A percentile compares a stretch with the other conserved stretches of the same genome.
Evolutionary conservation across 2,797 vertebrate genomes (phyloP).

Genomic region (Bufotes viridis): DNA sequence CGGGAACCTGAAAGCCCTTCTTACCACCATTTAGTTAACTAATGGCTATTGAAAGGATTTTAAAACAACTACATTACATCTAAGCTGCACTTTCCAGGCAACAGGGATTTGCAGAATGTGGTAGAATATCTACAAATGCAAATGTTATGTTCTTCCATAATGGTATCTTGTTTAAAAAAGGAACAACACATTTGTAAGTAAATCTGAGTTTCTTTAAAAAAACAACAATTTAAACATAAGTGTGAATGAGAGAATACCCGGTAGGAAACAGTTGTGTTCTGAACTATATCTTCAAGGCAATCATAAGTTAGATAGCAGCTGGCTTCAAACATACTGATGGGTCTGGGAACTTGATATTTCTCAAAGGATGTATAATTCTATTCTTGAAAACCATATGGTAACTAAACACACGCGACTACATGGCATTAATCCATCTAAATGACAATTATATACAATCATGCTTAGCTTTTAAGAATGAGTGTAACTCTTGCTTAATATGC

Average conservation of each 20-base stretch:
- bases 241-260: conserved; percentile 29
- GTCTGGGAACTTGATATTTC: conserved; percentile 53
- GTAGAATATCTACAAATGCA: background rate
- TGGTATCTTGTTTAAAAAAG: conserved; percentile 11
- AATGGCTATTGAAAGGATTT: conserved; percentile 18
- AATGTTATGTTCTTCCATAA: conserved; percentile 29
- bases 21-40: background rate
- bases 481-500: conserved; percentile 60
- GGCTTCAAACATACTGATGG: conserved; percentile 51
- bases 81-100: conserved; percentile 2
- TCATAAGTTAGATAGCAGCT: conserved; percentile 52
- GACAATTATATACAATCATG: conserved; percentile 59
- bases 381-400: conserved; percentile 59
- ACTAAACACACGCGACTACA: conserved; percentile 41
- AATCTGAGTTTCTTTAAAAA: conserved; percentile 34
- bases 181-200: conserved; percentile 22
- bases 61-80: background rate
- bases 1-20: background rate
- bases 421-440: conserved; percentile 56
- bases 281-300: conserved; percentile 50
- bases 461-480: conserved; percentile 56
- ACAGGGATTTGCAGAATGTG: background rate
- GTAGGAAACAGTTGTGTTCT: conserved; percentile 50
- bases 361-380: conserved; percentile 53
- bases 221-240: conserved; percentile 38